These are phyloP conservation scores for Eristalinus aeneus DNA, from an alignment of 2,888 invertebrate genomes.

Conservation along the genomic window DNA sequence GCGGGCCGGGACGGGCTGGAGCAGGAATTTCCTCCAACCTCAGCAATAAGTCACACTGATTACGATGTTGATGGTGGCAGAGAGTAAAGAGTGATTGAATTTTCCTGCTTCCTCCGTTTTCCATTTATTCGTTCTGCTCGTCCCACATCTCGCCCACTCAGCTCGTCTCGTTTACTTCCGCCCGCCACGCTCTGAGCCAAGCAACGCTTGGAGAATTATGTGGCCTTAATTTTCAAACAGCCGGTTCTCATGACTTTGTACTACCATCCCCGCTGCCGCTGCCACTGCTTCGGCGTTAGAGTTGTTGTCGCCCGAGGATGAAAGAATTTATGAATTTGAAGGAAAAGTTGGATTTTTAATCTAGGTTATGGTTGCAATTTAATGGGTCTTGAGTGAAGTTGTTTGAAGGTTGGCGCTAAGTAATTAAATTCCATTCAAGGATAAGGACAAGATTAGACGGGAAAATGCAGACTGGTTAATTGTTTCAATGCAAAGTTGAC, in stretches of 20 bases:
- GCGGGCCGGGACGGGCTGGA: neutral
- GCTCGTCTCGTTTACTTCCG: neutral
- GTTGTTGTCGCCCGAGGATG: slow-evolving; percentile 4
- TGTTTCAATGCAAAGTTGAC: neutral
- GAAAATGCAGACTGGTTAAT: neutral
- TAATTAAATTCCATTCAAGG: slow-evolving; percentile 47
- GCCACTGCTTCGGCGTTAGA: neutral
- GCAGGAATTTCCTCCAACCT: slow-evolving; percentile 31
- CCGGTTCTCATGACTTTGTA: neutral
- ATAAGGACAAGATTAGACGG: slow-evolving; percentile 14
- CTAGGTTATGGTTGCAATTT: slow-evolving; percentile 36
- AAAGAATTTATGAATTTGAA: slow-evolving; percentile 28
- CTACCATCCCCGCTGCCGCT: neutral
- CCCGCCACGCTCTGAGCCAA: neutral
- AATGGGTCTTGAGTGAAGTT: slow-evolving; percentile 30
- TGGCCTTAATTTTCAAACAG: slow-evolving; percentile 25
- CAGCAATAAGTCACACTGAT: slow-evolving; percentile 61
- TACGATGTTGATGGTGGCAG: slow-evolving; percentile 23
- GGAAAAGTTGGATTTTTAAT: slow-evolving; percentile 25
- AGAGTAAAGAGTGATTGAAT: slow-evolving; percentile 56
- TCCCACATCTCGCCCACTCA: neutral
- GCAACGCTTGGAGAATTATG: slow-evolving; percentile 26
- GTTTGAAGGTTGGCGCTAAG: slow-evolving; percentile 23
- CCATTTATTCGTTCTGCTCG: neutral
- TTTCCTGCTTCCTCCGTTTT: slow-evolving; percentile 28